Base-by-base conservation (phyloP, 37 sponge, comb jelly and placozoan genomes). In the Bolinopsis microptera region DNA sequence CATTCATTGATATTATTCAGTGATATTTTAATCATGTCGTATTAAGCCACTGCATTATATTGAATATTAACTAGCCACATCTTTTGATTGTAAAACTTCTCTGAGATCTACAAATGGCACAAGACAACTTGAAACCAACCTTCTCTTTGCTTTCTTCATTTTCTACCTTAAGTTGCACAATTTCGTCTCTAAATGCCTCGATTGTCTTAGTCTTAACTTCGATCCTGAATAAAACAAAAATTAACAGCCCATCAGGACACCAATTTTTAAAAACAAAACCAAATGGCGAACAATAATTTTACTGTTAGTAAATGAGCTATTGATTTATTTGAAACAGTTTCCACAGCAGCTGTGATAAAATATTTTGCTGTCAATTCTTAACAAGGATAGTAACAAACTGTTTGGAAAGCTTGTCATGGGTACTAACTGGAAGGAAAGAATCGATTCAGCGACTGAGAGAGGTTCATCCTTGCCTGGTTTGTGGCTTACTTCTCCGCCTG, bases 141-240 rank as follows among this genome's bases (percentile, higher is more conserved):
- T 28, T 86, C 31, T 86, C 90, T 41, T 86, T 86, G 39, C 90
- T 36, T 22, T 18, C 3, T 86, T 86, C 90, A 26, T 86, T 86
- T 27, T 86, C 90, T 23, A 86, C 90, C 23, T 40, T 86, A 2
- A 86, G 61, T 40, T 86, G 90, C 1, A 86, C 36, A 86, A 86
- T 86, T 86, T 86, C 90, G 3, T 86, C 90, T 40, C 36, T 39
- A 38, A 86, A 86, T 24, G 90, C 90, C 36, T 86, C 38, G 2
- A 86, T 86, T 40, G 90, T 86, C 61, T 86, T 86, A 0, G 90
- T 41, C 36, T 86, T 86, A 25, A 86, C 90, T 39, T 86, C 90
- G 18, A 86, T 86, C 31, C 90, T 86, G 90, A 2, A 13, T 32
- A 13, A 8, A 31, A 34, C 31, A 82, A 82, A 72, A 30, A 30